Conservation (phyloP, 2,113 vertebrate species). For the Phyllopteryx taeniolatus region DNA sequence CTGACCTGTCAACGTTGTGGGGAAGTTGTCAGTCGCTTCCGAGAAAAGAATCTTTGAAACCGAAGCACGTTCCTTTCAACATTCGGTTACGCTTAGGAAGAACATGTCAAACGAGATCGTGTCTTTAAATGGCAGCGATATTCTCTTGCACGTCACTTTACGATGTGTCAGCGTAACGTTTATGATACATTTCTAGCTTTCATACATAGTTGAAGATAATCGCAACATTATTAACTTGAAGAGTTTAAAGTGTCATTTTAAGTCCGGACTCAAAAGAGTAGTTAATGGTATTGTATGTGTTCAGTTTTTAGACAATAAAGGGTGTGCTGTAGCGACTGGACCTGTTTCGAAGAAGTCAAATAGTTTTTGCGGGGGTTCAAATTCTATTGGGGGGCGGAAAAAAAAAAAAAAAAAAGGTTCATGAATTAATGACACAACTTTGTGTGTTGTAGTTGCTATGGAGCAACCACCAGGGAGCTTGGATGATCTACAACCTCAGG, state of each 20-base stretch:
- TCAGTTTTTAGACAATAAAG: neutral
- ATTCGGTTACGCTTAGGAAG: neutral
- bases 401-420: neutral
- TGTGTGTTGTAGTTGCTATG: constrained; percentile 72
- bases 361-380: neutral
- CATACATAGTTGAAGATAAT: too few species aligned
- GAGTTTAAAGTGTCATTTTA: neutral
- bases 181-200: neutral
- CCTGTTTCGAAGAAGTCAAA: neutral
- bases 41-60: neutral
- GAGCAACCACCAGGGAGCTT: constrained; percentile 68
- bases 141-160: constrained; percentile 20
- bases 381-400: neutral
- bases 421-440: neutral
- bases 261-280: neutral
- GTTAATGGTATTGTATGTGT: neutral
- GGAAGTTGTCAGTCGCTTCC: constrained; percentile 4
- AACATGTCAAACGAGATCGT: neutral
- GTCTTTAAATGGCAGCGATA: constrained; percentile 9
- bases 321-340: neutral
- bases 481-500: constrained; percentile 73
- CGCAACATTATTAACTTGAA: neutral
- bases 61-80: neutral
- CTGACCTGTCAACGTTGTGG: constrained; percentile 26
- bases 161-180: constrained; percentile 19